Percentiles rank a stretch among this genome's conserved stretches.
phyloP scores from a whole-genome alignment of 2,888 invertebrate genomes.

The Drosophila quasianomalipes region DNA sequence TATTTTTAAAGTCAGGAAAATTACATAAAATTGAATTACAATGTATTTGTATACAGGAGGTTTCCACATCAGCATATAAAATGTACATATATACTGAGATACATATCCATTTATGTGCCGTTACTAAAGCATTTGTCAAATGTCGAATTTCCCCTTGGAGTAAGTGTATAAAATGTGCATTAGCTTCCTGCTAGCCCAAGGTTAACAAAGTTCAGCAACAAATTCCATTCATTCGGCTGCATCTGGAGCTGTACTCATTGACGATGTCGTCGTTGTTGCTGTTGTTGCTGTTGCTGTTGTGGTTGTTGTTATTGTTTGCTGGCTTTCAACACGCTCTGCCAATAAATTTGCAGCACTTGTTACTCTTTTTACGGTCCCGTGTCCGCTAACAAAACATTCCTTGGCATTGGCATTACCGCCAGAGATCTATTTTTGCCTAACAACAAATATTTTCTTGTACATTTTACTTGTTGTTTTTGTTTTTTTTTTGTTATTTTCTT shows the following conservation, averaged over 20 bases:
- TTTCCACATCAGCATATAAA: neutral
- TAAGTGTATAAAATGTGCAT: conserved; percentile 63
- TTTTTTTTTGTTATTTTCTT: conserved; percentile 30
- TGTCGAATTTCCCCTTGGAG: conserved; percentile 20
- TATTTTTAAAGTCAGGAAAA: neutral
- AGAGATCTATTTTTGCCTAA: conserved; percentile 69
- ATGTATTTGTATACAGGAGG: neutral
- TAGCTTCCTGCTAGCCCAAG: conserved; percentile 70
- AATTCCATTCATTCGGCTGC: conserved; percentile 76
- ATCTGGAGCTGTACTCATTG: conserved; percentile 67
- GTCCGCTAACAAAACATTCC: conserved; percentile 61
- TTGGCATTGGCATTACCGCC: conserved; percentile 66
- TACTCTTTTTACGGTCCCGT: conserved; percentile 74
- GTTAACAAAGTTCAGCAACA: conserved; percentile 75
- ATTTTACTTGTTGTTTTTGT: conserved; percentile 47
- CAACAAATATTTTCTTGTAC: conserved; percentile 79
- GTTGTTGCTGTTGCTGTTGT: conserved; percentile 26
- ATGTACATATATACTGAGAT: neutral
- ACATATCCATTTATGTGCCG: neutral
- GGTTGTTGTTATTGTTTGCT: conserved; percentile 41
- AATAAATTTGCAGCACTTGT: conserved; percentile 80
- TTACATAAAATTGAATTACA: neutral
- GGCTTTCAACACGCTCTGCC: conserved; percentile 78
- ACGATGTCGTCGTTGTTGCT: conserved; percentile 58
- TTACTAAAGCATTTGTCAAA: conserved; percentile 18